A percentile compares a stretch with the other conserved stretches of the same genome.
Conservation (phyloP, 2,113 vertebrate species). For the Caranx ignobilis region DNA sequence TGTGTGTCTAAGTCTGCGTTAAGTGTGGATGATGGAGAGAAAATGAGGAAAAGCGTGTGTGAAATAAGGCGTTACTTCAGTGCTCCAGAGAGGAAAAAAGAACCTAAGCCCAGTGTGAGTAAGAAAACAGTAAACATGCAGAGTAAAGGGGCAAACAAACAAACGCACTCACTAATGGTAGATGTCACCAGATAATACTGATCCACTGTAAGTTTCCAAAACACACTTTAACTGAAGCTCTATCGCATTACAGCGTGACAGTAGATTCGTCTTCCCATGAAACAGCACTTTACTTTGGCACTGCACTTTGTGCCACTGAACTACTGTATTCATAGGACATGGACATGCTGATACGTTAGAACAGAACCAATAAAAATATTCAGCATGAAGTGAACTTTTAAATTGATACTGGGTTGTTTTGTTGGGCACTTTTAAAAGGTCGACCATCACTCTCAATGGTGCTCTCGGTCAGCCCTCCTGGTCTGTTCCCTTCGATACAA, state of each 20-base stretch:
- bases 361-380: too few relatives aligned
- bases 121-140: background rate
- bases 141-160: background rate
- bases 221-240: background rate
- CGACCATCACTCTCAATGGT: too few relatives aligned
- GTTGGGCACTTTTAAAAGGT: too few relatives aligned
- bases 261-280: too few relatives aligned
- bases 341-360: too few relatives aligned
- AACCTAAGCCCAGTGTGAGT: background rate
- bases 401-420: too few relatives aligned
- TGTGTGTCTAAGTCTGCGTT: background rate
- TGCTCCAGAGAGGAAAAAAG: background rate
- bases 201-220: background rate
- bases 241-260: background rate
- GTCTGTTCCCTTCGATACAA: too few relatives aligned
- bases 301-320: too few relatives aligned
- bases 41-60: background rate
- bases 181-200: background rate
- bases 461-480: too few relatives aligned
- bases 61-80: background rate
- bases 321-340: too few relatives aligned
- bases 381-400: too few relatives aligned
- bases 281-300: too few relatives aligned
- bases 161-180: background rate
- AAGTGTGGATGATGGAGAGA: background rate